Base-by-base conservation (phyloP, 2,113 vertebrate genomes). In the Coryphaenoides rupestris region DNA sequence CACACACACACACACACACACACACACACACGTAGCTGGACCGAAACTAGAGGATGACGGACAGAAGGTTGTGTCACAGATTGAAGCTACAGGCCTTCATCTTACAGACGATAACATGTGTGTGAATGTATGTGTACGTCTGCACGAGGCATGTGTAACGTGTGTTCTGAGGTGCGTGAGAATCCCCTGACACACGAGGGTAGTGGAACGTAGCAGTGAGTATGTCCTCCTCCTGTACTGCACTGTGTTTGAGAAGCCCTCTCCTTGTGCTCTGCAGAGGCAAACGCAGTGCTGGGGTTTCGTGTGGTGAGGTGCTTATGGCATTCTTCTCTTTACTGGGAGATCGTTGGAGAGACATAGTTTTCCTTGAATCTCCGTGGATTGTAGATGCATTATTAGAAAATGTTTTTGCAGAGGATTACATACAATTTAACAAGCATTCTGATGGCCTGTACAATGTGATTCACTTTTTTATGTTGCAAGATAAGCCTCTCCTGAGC, bases 221-320 rank as follows among this genome's bases (percentile, higher is more conserved):
- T 19, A 6, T 47, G 62, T 24, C 61, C 58, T 68, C 72, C 78
- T 77, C 76, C 66, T 64, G 62, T 65, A 72, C 83, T 73, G 58
- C 60, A 17, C 50, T 66, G 60, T 67, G 40, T 67, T 68, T 68
- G 45, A 68, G 62, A 69, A 16, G 61, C 69, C 62, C 61, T 78
- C 79, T 72, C 71, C 15, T 66, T 66, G 60, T n/a, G 69, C 78
- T 80, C 80, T 83, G 85, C 80, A 87, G 85, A 84, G 81, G 69
- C 68, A 81, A 72, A 73, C 71, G 75, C 81, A 85, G 74, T 85
- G 83, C 83, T 80, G 80, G 79, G 79, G 70, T 85, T 79, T 72
- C 55, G 60, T 80, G 58, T 82, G 78, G 70, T 73, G 65, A 63
- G 63, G 67, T 74, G 72, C 72, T 68, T 76, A 53, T 73, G 72